phyloP scores from a whole-genome alignment of 2,113 vertebrate genomes.

The Pleuronectes platessa region DNA sequence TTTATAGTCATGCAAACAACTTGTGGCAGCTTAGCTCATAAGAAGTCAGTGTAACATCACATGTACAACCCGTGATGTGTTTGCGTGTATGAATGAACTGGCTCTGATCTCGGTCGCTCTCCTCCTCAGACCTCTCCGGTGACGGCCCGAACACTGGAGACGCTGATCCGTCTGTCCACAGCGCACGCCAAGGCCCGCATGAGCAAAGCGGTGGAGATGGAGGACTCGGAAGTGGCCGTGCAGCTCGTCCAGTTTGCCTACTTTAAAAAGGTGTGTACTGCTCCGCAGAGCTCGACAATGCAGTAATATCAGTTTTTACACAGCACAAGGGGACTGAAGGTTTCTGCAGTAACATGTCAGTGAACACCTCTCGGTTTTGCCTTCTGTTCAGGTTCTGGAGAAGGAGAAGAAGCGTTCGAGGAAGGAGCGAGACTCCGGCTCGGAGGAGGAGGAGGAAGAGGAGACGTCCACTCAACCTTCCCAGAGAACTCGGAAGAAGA shows the following conservation, averaged over 20 bases:
- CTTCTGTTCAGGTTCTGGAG: constrained; percentile 88
- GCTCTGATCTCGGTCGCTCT: not conserved
- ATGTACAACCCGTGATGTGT: too few species aligned
- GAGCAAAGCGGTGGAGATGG: constrained; percentile 91
- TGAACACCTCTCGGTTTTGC: not conserved
- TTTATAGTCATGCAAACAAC: not conserved
- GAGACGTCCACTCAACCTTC: constrained; percentile 70
- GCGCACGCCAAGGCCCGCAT: constrained; percentile 96
- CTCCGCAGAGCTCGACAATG: rapidly evolving
- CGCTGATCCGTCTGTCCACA: constrained; percentile 94
- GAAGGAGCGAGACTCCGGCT: constrained; percentile 77
- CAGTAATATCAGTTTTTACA: not conserved
- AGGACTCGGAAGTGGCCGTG: constrained; percentile 92
- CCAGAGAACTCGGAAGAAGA: constrained; percentile 80
- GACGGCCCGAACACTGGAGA: constrained; percentile 93
- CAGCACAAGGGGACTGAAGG: not conserved
- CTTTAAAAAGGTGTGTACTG: constrained; percentile 91
- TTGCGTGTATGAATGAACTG: too few species aligned
- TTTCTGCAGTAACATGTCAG: not conserved
- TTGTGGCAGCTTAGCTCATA: too few species aligned
- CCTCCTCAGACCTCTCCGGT: constrained; percentile 90
- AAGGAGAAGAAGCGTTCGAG: constrained; percentile 93
- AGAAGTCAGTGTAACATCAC: too few species aligned
- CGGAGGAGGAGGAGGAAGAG: constrained; percentile 79
- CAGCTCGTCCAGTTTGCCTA: constrained; percentile 97